Conservation (phyloP, 2,888 invertebrate species). For the Isoperla grammatica region DNA sequence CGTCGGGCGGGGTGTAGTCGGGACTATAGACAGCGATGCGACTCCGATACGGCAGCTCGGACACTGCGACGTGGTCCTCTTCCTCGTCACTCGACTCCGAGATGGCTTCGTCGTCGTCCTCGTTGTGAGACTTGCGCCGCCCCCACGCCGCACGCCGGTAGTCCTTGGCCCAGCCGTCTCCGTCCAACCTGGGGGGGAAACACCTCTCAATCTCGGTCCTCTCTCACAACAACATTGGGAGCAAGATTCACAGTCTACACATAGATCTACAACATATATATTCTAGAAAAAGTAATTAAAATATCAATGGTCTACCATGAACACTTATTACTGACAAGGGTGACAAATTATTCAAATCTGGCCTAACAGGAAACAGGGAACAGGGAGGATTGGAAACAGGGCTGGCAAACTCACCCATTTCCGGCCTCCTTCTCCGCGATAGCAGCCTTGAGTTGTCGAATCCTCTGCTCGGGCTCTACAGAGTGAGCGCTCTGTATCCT, state of each 20-base stretch:
- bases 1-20: conserved; percentile 32
- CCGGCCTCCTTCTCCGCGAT: neutral
- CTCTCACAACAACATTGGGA: neutral
- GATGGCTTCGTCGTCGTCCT: conserved; percentile 46
- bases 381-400: no score
- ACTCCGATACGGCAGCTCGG: conserved; percentile 33
- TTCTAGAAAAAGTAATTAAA: no score
- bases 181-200: neutral
- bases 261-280: no score
- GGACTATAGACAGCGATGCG: conserved; percentile 33
- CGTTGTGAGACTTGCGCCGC: conserved; percentile 8
- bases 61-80: conserved; percentile 38
- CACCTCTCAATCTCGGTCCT: neutral
- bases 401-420: neutral
- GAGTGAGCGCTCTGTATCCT: conserved; percentile 46
- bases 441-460: conserved; percentile 2
- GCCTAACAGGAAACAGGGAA: no score
- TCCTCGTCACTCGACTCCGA: conserved; percentile 56
- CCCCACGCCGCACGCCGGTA: conserved; percentile 9
- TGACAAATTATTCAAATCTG: no score
- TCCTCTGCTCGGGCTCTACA: conserved; percentile 23
- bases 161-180: conserved; percentile 13
- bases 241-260: no score
- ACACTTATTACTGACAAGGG: no score
- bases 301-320: no score